These are phyloP conservation scores for Cacoxenus indagator DNA, from an alignment of 2,888 invertebrate species.

Conservation along the genomic window DNA sequence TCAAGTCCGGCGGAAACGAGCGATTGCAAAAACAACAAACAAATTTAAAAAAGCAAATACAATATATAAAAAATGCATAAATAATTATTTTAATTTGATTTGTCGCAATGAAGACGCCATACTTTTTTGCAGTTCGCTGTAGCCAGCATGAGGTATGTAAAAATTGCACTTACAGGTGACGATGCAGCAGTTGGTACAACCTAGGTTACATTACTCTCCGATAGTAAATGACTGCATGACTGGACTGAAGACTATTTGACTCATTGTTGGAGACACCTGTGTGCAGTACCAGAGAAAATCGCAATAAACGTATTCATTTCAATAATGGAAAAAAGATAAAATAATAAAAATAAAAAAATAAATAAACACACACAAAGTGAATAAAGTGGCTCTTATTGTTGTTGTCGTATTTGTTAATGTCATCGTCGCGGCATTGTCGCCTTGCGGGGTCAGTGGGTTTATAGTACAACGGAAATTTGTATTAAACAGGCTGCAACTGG, in stretches of 20 bases:
- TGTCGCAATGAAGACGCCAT: no score
- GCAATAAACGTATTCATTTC: neutral
- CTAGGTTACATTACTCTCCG: no score
- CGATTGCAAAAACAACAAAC: neutral
- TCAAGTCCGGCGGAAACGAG: neutral
- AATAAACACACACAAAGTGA: neutral
- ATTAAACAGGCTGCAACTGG: slow-evolving; percentile 7
- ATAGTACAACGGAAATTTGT: slow-evolving; percentile 39
- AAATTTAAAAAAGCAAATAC: neutral
- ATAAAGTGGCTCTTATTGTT: neutral
- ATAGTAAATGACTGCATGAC: no score
- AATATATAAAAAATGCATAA: slow-evolving; percentile 9
- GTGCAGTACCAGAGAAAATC: neutral
- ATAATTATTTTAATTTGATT: slow-evolving; percentile 18
- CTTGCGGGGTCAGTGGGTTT: slow-evolving; percentile 45
- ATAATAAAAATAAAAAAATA: neutral
- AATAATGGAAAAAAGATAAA: neutral
- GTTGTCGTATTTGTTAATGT: slow-evolving; percentile 21
- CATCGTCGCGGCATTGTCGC: slow-evolving; percentile 29
- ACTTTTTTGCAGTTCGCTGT: slow-evolving; percentile 5
- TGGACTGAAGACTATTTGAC: neutral
- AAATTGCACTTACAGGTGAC: no score
- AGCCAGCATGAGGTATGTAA: no score
- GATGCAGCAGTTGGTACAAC: no score
- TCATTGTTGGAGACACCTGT: slow-evolving; percentile 1